Percentiles rank a stretch among this genome's conserved stretches.
These are phyloP conservation scores for Dryococelus australis DNA, from an alignment of 2,888 invertebrate species.

Conservation along the genomic window DNA sequence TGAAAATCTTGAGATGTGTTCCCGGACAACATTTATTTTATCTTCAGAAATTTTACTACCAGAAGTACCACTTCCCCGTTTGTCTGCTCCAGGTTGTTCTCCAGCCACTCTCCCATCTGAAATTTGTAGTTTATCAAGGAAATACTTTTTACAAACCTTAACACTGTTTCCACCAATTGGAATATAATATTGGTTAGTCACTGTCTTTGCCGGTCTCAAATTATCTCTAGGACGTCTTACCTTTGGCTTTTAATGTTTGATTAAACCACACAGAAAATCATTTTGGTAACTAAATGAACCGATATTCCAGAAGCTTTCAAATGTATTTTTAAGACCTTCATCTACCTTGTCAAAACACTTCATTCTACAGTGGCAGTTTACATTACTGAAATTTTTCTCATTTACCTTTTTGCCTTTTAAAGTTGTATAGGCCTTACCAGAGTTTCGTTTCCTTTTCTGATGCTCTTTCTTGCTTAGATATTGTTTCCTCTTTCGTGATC, in stretches of 20 bases:
- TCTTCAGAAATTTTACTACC: slow-evolving; percentile 22
- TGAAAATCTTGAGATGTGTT: slow-evolving; percentile 26
- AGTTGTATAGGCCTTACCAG: neutral
- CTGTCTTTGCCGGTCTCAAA: neutral
- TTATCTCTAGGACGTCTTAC: neutral
- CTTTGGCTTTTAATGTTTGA: slow-evolving; percentile 20
- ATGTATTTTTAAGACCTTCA: slow-evolving; percentile 19
- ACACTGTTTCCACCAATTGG: neutral
- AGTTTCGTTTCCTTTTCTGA: slow-evolving; percentile 1
- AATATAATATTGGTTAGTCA: slow-evolving; percentile 23
- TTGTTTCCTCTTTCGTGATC: slow-evolving; percentile 26
- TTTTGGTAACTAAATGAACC: slow-evolving; percentile 3
- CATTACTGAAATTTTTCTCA: neutral
- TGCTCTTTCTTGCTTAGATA: neutral
- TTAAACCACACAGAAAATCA: slow-evolving; percentile 17
- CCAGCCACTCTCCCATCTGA: slow-evolving; percentile 31
- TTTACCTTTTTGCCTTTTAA: neutral
- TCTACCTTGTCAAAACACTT: slow-evolving; percentile 30
- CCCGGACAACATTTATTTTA: neutral
- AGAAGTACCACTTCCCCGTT: slow-evolving; percentile 29
- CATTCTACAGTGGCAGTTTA: slow-evolving; percentile 26
- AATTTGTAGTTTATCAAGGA: too few relatives aligned
- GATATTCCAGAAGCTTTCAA: slow-evolving; percentile 29
- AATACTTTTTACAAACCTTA: slow-evolving; percentile 34
- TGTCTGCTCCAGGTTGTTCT: slow-evolving; percentile 25